These are phyloP conservation scores for Alethe diademata DNA, from an alignment of 2,113 vertebrate genomes.

Conservation along the genomic window DNA sequence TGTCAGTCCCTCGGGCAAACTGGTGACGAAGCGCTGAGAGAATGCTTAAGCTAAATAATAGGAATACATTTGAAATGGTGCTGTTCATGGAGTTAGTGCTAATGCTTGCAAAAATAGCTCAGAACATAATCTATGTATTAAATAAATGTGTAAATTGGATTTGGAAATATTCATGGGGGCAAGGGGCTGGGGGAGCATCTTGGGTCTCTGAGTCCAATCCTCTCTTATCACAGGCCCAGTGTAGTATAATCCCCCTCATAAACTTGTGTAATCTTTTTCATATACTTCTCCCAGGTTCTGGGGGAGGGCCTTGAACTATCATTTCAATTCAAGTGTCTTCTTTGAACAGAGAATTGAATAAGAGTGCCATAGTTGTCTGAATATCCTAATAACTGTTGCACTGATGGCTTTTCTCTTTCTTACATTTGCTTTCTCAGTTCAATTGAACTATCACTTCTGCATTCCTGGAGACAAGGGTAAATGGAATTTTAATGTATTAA, in stretches of 20 bases:
- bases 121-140: slow-evolving; percentile 5
- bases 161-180: not conserved
- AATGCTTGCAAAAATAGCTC: not conserved
- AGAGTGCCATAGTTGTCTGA: not conserved
- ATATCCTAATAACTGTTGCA: not conserved
- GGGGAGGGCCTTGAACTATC: not conserved
- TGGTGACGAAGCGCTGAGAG: not conserved
- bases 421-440: not conserved
- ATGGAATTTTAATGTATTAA: not conserved
- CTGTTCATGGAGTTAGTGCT: not conserved
- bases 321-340: not conserved
- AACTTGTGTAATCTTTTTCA: slow-evolving; percentile 11
- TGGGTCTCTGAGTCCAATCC: not conserved
- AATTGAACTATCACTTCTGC: not conserved
- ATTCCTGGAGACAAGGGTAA: not conserved
- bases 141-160: slow-evolving; percentile 35
- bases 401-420: not conserved
- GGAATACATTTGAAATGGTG: not conserved
- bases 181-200: not conserved
- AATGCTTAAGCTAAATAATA: slow-evolving; percentile 8
- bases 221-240: not conserved
- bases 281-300: not conserved
- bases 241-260: slow-evolving; percentile 8
- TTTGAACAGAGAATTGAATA: slow-evolving; percentile 15
- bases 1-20: not conserved